A percentile compares a stretch with the other conserved stretches of the same genome.
phyloP scores from a whole-genome alignment of 2,797 vertebrate genomes.

The Enteromius radiatus region DNA sequence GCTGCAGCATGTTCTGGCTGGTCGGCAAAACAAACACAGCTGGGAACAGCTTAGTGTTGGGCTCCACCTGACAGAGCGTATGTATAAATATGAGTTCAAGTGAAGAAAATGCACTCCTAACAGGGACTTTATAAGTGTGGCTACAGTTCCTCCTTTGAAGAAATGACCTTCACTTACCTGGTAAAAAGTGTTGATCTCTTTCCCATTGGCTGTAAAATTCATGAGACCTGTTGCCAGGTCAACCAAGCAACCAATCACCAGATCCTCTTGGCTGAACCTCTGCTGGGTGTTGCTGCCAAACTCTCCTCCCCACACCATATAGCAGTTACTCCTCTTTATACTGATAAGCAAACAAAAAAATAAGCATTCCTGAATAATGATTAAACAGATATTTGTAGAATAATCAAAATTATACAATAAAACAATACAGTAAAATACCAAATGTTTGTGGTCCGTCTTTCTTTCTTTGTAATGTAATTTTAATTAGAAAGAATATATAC shows the following conservation, averaged over 20 bases:
- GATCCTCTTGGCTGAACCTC: slow-evolving; percentile 89
- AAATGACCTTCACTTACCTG: slow-evolving; percentile 76
- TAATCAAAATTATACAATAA: background rate
- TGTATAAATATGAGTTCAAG: background rate
- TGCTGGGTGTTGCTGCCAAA: slow-evolving; percentile 85
- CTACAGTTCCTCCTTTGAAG: background rate
- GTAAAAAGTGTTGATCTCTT: slow-evolving; percentile 94
- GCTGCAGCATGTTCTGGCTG: slow-evolving; percentile 88
- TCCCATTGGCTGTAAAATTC: slow-evolving; percentile 93
- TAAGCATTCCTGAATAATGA: background rate
- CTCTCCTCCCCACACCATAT: slow-evolving; percentile 96
- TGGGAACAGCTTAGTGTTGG: slow-evolving; percentile 95
- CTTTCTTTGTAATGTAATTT: background rate
- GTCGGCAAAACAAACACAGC: slow-evolving; percentile 86
- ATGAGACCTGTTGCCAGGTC: slow-evolving; percentile 92
- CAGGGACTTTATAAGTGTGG: background rate
- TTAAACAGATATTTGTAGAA: background rate
- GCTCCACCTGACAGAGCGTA: slow-evolving; percentile 84
- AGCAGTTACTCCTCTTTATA: slow-evolving; percentile 94
- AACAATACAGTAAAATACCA: background rate
- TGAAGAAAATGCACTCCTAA: background rate
- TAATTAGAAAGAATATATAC: background rate
- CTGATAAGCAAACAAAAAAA: slow-evolving; percentile 67
- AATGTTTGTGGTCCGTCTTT: background rate
- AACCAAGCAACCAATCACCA: slow-evolving; percentile 91